phyloP scores from a whole-genome alignment of 2,888 invertebrate genomes.

The Andrena dorsata region DNA sequence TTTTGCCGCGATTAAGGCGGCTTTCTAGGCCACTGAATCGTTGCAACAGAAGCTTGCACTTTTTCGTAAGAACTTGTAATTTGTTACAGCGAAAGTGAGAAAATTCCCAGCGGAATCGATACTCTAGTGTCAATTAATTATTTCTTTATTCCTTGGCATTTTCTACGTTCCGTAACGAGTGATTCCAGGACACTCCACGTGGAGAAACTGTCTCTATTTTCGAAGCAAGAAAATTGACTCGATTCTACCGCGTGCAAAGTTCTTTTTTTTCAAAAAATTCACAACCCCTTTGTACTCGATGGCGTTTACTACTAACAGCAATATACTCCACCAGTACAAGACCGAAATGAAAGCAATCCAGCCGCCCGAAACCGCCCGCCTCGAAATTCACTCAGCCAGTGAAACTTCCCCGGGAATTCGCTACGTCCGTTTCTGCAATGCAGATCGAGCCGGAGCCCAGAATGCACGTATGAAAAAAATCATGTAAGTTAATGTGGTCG shows the following conservation, averaged over 20 bases:
- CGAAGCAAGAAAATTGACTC: background rate
- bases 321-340: background rate
- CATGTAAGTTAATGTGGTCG: conserved; percentile 3
- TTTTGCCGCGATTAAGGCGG: conserved; percentile 4
- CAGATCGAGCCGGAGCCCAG: background rate
- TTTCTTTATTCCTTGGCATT: too few relatives aligned
- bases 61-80: background rate
- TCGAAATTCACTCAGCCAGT: background rate
- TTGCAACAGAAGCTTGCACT: background rate
- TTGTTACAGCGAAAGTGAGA: background rate
- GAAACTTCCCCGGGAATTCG: background rate
- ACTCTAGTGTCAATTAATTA: too few relatives aligned
- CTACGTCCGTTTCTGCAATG: conserved; percentile 15
- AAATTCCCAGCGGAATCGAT: too few relatives aligned
- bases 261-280: background rate
- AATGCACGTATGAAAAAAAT: conserved; percentile 13
- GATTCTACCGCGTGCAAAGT: background rate
- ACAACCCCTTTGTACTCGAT: background rate
- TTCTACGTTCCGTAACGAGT: too few relatives aligned
- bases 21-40: conserved; percentile 13
- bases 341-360: background rate
- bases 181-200: too few relatives aligned
- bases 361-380: background rate
- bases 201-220: background rate
- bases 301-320: background rate